Conservation (phyloP, 2,797 vertebrate genomes). For the Coregonus suidteri region DNA sequence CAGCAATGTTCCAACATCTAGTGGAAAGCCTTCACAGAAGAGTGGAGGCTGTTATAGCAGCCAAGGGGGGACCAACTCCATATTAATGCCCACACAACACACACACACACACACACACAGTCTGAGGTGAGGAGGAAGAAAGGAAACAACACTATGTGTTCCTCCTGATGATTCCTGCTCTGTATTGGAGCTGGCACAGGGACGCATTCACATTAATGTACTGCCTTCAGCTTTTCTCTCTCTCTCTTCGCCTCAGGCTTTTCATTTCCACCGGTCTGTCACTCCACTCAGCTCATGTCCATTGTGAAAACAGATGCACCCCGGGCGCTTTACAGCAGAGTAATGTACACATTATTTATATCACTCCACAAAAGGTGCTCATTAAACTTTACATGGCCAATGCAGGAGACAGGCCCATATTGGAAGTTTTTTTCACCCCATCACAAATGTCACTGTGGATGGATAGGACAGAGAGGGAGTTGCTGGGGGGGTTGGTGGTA, state of each 20-base stretch:
- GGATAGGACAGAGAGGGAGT: slow-evolving; percentile 44
- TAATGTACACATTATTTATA: slow-evolving; percentile 85
- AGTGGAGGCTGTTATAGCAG: no score
- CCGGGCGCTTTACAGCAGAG: slow-evolving; percentile 72
- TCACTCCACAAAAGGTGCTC: slow-evolving; percentile 78
- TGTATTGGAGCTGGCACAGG: slow-evolving; percentile 64
- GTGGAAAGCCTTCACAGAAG: no score
- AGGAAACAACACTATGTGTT: background rate
- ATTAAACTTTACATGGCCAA: slow-evolving; percentile 79
- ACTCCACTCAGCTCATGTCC: slow-evolving; percentile 59
- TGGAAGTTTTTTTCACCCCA: slow-evolving; percentile 70
- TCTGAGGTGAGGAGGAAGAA: slow-evolving; percentile 13
- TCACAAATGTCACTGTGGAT: slow-evolving; percentile 73
- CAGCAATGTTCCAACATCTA: no score
- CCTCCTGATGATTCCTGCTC: slow-evolving; percentile 56
- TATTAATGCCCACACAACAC: no score
- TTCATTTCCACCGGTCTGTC: slow-evolving; percentile 72
- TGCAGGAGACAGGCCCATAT: slow-evolving; percentile 67
- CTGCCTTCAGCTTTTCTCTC: slow-evolving; percentile 69
- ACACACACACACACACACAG: background rate
- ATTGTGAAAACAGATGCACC: slow-evolving; percentile 72
- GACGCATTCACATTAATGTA: slow-evolving; percentile 67
- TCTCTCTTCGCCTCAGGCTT: slow-evolving; percentile 45
- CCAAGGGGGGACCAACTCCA: no score
- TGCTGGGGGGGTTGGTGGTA: slow-evolving; percentile 65